A percentile compares a stretch with the other conserved stretches of the same genome.
phyloP scores from a whole-genome alignment of 53 echinoderm and acorn worm species.

The Zoroaster sp. region DNA sequence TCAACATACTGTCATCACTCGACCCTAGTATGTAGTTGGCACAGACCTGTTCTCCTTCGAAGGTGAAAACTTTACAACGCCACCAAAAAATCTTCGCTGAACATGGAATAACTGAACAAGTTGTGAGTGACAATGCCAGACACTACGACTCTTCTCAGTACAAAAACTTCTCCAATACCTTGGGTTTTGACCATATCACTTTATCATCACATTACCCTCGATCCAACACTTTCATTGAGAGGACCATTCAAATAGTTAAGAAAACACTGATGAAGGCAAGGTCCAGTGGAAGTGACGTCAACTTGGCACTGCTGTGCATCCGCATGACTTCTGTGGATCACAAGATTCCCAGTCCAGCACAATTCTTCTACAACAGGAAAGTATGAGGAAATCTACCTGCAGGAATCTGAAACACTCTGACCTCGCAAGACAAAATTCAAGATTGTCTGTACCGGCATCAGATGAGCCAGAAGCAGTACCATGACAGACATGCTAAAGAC shows the following conservation, averaged over 20 bases:
- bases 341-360: conserved; percentile 27
- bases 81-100: conserved; percentile 59
- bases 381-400: conserved; percentile 45
- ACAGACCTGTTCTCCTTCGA: not conserved
- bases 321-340: conserved; percentile 48
- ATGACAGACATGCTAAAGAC: too few relatives aligned
- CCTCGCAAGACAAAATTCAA: conserved; percentile 18
- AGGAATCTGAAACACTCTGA: conserved; percentile 20
- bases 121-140: conserved; percentile 59
- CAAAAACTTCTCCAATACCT: conserved; percentile 12
- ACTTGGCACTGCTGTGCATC: not conserved
- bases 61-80: not conserved
- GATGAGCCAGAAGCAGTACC: conserved; percentile 41
- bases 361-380: conserved; percentile 54
- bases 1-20: not conserved
- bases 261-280: not conserved
- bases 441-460: conserved; percentile 34
- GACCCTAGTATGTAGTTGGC: not conserved
- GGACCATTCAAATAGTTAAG: conserved; percentile 56
- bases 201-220: conserved; percentile 53
- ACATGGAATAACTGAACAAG: conserved; percentile 56
- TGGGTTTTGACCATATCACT: conserved; percentile 34
- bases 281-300: not conserved
- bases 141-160: too few relatives aligned
- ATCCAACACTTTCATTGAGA: conserved; percentile 41